phyloP scores from a whole-genome alignment of 2,888 invertebrate species.

The Apotomis betuletana region DNA sequence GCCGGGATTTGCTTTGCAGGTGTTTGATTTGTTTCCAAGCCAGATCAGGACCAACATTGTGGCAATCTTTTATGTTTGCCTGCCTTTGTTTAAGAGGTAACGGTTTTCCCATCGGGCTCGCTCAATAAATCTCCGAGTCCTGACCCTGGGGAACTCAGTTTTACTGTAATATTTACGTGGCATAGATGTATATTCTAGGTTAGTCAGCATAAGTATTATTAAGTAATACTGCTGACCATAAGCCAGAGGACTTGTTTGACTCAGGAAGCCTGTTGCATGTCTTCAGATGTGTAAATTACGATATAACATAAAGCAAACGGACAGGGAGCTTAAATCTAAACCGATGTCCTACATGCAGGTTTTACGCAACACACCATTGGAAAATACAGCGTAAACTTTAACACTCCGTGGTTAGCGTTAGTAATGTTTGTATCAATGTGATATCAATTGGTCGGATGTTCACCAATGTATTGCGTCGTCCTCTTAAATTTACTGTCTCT shows the following conservation, averaged over 20 bases:
- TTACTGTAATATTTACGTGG: constrained; percentile 10
- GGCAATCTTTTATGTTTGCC: constrained; percentile 38
- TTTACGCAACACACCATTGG: constrained; percentile 39
- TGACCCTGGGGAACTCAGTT: constrained; percentile 23
- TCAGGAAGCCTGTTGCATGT: constrained; percentile 28
- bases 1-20: constrained; percentile 55
- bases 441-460: too few species aligned
- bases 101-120: constrained; percentile 33
- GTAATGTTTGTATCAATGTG: not conserved
- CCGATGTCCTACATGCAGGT: constrained; percentile 38
- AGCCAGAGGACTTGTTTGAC: constrained; percentile 15
- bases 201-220: not conserved
- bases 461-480: too few species aligned
- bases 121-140: constrained; percentile 31
- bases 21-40: constrained; percentile 56
- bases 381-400: constrained; percentile 28
- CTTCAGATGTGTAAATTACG: constrained; percentile 35
- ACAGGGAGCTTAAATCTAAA: constrained; percentile 37
- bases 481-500: too few species aligned
- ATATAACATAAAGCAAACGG: constrained; percentile 31
- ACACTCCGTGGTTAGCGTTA: constrained; percentile 9
- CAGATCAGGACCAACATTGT: constrained; percentile 33
- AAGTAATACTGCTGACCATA: not conserved
- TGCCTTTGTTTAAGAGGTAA: constrained; percentile 37
- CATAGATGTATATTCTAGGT: constrained; percentile 7